phyloP scores from a whole-genome alignment of 2,113 vertebrate species.

The Campylomormyrus numenius region DNA sequence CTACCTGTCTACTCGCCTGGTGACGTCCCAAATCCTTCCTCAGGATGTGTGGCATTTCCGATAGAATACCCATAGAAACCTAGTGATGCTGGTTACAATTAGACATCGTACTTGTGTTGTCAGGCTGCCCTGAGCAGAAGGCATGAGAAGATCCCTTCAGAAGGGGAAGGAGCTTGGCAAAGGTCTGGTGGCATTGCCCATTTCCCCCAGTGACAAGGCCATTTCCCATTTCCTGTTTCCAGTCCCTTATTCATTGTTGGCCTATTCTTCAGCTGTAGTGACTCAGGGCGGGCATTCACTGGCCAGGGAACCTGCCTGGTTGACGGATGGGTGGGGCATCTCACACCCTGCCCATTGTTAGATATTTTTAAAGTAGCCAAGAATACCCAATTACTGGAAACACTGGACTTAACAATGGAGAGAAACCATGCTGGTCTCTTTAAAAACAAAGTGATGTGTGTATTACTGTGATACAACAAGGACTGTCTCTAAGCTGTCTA shows the following conservation, averaged over 20 bases:
- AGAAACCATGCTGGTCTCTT: neutral
- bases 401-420: slow-evolving; percentile 1
- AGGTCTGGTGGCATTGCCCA: neutral
- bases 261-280: neutral
- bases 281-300: neutral
- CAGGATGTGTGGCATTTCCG: neutral
- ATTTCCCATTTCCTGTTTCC: neutral
- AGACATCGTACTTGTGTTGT: neutral
- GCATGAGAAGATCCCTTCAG: neutral
- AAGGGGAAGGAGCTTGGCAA: neutral
- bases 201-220: neutral
- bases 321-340: neutral
- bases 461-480: neutral
- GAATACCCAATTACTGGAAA: neutral
- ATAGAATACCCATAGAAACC: neutral
- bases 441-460: neutral
- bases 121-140: neutral
- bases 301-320: neutral
- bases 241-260: neutral
- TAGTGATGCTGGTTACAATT: neutral
- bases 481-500: neutral
- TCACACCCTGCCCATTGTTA: neutral
- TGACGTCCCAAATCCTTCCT: neutral
- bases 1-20: neutral
- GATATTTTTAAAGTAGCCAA: neutral